Evolutionary conservation across 1,140 invertebrate species (phyloP).

Genomic region (Brachionus manjavacas): DNA sequence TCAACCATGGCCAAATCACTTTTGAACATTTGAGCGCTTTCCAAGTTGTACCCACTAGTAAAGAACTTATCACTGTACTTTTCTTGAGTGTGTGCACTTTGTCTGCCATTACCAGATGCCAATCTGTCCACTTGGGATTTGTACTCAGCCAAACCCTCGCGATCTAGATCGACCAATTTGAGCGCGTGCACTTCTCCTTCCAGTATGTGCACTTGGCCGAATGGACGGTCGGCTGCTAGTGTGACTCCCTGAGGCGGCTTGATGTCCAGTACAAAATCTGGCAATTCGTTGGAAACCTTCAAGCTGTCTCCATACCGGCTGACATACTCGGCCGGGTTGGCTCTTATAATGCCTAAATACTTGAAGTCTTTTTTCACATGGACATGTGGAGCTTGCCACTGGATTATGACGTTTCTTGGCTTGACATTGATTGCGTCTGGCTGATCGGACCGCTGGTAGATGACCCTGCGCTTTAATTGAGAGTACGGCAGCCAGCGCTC

Average conservation of each 20-base stretch:
- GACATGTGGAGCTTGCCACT: slow-evolving; percentile 36
- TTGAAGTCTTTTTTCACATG: slow-evolving; percentile 7
- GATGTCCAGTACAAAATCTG: slow-evolving; percentile 7
- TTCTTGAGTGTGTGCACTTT: neutral
- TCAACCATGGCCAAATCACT: neutral
- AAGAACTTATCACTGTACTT: neutral
- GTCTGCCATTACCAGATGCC: too few relatives aligned
- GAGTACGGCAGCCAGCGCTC: slow-evolving; percentile 42
- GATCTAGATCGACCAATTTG: slow-evolving; percentile 19
- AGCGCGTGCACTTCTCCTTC: slow-evolving; percentile 26
- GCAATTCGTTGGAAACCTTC: neutral
- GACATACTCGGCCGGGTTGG: slow-evolving; percentile 20
- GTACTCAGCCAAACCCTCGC: slow-evolving; percentile 12
- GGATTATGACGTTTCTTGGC: slow-evolving; percentile 23
- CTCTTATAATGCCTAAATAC: slow-evolving; percentile 34
- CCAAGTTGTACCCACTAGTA: neutral
- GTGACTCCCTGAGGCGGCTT: slow-evolving; percentile 1
- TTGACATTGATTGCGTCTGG: neutral
- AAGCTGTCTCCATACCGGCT: slow-evolving; percentile 21
- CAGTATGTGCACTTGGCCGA: neutral
- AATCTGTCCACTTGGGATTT: neutral
- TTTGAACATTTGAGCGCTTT: neutral
- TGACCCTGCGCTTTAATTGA: slow-evolving; percentile 12
- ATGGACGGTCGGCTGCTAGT: neutral
- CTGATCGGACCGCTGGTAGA: slow-evolving; percentile 23